phyloP scores from a whole-genome alignment of 92 coral and sea anemone species.

The Siderastrea radians region DNA sequence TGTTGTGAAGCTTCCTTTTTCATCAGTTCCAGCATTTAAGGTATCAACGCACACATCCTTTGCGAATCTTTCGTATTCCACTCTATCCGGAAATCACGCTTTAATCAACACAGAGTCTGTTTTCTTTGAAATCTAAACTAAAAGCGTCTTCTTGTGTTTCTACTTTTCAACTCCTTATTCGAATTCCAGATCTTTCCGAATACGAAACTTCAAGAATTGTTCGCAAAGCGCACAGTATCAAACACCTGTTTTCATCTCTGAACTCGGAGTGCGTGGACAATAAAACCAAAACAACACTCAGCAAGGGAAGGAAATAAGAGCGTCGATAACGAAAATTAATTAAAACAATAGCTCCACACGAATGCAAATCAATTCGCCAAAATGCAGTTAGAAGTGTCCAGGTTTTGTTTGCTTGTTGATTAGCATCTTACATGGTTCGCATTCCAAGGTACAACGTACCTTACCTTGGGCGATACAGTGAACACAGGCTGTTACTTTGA shows the following conservation, averaged over 20 bases:
- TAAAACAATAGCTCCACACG: slow-evolving; percentile 15
- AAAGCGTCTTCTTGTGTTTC: neutral
- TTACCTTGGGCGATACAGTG: neutral
- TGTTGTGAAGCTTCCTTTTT: neutral
- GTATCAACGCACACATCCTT: neutral
- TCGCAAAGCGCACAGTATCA: neutral
- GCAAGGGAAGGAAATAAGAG: neutral
- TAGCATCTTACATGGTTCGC: neutral
- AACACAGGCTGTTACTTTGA: neutral
- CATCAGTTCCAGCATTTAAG: neutral
- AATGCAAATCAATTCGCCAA: slow-evolving; percentile 13
- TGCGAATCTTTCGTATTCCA: neutral
- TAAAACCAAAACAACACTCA: slow-evolving; percentile 6
- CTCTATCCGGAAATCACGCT: neutral
- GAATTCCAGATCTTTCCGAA: neutral
- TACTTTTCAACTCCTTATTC: neutral
- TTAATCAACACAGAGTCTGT: neutral
- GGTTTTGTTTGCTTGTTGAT: slow-evolving; percentile 1
- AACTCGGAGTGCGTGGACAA: neutral
- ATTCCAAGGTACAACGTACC: slow-evolving; percentile 11
- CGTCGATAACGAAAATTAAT: neutral
- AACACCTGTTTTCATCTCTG: slow-evolving; percentile 5
- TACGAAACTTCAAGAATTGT: neutral
- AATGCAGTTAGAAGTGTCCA: slow-evolving; percentile 13
- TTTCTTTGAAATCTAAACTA: neutral